phyloP scores from a whole-genome alignment of 2,888 invertebrate species.

The Zygothrica quintamaculata region DNA sequence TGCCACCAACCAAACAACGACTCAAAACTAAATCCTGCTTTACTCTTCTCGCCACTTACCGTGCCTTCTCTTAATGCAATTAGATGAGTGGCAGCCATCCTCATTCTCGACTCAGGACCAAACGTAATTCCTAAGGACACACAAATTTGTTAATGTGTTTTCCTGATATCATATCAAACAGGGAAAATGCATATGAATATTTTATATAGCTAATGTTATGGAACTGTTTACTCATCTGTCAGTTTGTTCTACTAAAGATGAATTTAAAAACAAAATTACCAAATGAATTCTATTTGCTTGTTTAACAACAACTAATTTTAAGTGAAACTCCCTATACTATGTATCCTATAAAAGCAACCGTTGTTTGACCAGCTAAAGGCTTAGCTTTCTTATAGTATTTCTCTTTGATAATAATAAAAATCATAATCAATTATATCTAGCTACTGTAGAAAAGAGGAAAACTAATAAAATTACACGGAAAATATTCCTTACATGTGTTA shows the following conservation, averaged over 20 bases:
- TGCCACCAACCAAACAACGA: constrained; percentile 23
- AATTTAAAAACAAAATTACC: constrained; percentile 24
- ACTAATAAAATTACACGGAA: constrained; percentile 14
- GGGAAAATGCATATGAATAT: constrained; percentile 71
- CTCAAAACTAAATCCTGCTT: constrained; percentile 10
- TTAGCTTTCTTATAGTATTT: too few relatives aligned
- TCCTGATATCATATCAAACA: constrained; percentile 32
- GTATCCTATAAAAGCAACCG: too few relatives aligned
- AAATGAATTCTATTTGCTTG: constrained; percentile 37
- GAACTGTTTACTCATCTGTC: constrained; percentile 31
- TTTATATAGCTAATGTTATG: constrained; percentile 67
- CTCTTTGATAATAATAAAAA: too few relatives aligned
- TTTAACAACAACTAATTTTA: constrained; percentile 19
- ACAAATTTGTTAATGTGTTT: constrained; percentile 76
- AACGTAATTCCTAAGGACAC: constrained; percentile 42
- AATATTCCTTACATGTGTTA: constrained; percentile 5
- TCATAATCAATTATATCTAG: too few relatives aligned
- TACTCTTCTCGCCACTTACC: not conserved
- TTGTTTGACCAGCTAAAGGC: too few relatives aligned
- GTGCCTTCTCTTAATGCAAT: constrained; percentile 55
- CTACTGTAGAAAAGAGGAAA: too few relatives aligned
- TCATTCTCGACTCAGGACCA: constrained; percentile 22
- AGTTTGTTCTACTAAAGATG: constrained; percentile 38
- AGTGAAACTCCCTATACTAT: too few relatives aligned
- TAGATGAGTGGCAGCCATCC: constrained; percentile 66